Base-by-base conservation (phyloP, 2,797 vertebrate genomes). In the Paedocypris micromegethes region DNA sequence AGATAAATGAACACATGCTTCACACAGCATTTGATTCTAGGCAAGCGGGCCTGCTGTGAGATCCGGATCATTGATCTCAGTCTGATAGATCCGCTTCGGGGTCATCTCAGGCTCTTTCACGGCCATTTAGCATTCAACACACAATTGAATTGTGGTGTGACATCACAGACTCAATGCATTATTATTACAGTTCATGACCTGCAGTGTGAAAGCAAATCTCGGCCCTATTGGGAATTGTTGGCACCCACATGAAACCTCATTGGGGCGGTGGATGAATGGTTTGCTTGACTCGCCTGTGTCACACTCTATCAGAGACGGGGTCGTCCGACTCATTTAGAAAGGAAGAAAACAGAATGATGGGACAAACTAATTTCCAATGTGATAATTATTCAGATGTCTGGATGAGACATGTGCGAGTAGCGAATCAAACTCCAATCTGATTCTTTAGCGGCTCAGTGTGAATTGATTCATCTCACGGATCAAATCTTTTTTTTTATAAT, bases 241-340 rank as follows among this genome's bases (percentile, higher is more conserved):
- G 38, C 43, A 52, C 46, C 52, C 42, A 38, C 41, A 46, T 65
- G 41, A 70, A 66, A 63, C 71, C 47, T 71, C 49, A 63, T 74
- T 74, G 57, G 43, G 5, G 53, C 9, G 46, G 7, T 63, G 39
- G 50, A 58, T 69, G 63, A 52, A 67, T 4, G 37, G 55, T 54
- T 65, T 42, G 48, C 43, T 37, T 48, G 48, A 57, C 44, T 64
- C 57, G 23, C 8, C 6, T 5, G 45, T 42, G 44, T 64, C 58
- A 73, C 45, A 64, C 39, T 61, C 55, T 55, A 40, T 57, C 60
- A 71, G 51, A 58, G 9, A 23, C 42, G 49, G 5, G 3, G 2
- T 49, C 44, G 51, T 49, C n/a, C 3, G 53, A 64, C 58, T 37
- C 75, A 75, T 71, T 77, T 77, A 71, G 67, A 59, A 57, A 52